Conservation (phyloP, 2,113 vertebrate genomes). For the Microcebus jonahi region DNA sequence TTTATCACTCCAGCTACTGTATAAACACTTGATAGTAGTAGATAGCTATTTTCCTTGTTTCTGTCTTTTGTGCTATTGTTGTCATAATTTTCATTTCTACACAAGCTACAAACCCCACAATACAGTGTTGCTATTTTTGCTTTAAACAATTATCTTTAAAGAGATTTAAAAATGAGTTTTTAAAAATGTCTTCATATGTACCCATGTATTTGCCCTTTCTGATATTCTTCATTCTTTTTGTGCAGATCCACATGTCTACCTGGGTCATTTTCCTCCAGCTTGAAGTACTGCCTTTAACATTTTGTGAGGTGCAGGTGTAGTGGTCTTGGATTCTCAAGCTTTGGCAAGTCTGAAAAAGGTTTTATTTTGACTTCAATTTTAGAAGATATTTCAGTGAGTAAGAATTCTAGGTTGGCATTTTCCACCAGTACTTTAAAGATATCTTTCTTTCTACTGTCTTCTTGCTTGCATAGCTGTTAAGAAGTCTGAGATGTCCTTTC, state of each 20-base stretch:
- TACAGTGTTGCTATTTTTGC: background rate
- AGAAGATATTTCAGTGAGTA: background rate
- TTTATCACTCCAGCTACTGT: background rate
- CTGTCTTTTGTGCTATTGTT: background rate
- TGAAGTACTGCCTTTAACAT: conserved; percentile 45
- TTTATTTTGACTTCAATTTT: conserved; percentile 3
- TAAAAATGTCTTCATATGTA: background rate
- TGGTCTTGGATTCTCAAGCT: background rate
- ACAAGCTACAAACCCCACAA: background rate
- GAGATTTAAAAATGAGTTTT: conserved; percentile 8
- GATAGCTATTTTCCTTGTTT: background rate
- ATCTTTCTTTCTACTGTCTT: background rate
- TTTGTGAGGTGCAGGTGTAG: background rate
- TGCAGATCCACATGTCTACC: background rate
- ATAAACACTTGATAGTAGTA: background rate
- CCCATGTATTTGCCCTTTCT: background rate
- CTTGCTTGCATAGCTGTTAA: background rate
- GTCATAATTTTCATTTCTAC: background rate
- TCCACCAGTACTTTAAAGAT: background rate
- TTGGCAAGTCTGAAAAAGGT: conserved; percentile 11
- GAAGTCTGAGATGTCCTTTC: background rate
- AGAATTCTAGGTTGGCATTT: conserved; percentile 1
- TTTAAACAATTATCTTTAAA: conserved; percentile 29
- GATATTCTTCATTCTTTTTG: background rate
- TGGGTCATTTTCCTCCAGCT: background rate